Conservation (phyloP, 2,113 vertebrate species). For the Laterallus jamaicensis region DNA sequence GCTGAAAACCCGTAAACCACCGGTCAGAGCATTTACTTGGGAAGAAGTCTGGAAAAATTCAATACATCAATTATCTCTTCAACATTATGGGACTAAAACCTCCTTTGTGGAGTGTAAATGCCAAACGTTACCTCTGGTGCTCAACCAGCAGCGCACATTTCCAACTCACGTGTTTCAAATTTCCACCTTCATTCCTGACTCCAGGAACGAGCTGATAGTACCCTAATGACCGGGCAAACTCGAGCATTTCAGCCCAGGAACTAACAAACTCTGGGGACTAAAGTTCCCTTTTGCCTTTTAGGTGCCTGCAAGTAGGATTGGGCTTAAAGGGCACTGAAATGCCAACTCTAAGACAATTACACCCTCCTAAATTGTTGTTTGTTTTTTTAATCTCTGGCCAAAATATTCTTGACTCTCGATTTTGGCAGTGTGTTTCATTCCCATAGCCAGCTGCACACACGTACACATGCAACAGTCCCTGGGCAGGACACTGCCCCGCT, state of each 20-base stretch:
- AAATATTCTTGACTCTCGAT: too few relatives aligned
- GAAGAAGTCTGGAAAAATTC: neutral
- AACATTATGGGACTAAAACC: neutral
- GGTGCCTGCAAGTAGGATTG: neutral
- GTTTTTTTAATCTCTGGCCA: too few relatives aligned
- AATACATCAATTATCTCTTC: neutral
- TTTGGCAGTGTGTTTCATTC: too few relatives aligned
- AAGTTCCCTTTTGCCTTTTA: conserved; percentile 2
- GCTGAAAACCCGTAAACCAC: neutral
- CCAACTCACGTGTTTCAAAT: rapidly evolving
- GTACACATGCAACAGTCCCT: too few relatives aligned
- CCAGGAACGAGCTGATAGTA: neutral
- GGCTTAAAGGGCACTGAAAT: neutral
- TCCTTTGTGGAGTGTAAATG: neutral
- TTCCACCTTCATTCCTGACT: neutral
- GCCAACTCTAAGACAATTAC: neutral
- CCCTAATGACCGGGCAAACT: too few relatives aligned
- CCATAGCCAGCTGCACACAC: too few relatives aligned
- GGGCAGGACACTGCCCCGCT: too few relatives aligned
- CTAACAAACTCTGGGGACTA: neutral
- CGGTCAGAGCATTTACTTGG: neutral
- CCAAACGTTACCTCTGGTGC: neutral
- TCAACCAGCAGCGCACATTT: neutral
- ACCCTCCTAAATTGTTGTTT: too few relatives aligned
- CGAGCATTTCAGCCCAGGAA: neutral